Percentiles rank a stretch among this genome's conserved stretches.
These are phyloP conservation scores for Campylomormyrus numenius DNA, from an alignment of 2,113 vertebrate species.

Conservation along the genomic window DNA sequence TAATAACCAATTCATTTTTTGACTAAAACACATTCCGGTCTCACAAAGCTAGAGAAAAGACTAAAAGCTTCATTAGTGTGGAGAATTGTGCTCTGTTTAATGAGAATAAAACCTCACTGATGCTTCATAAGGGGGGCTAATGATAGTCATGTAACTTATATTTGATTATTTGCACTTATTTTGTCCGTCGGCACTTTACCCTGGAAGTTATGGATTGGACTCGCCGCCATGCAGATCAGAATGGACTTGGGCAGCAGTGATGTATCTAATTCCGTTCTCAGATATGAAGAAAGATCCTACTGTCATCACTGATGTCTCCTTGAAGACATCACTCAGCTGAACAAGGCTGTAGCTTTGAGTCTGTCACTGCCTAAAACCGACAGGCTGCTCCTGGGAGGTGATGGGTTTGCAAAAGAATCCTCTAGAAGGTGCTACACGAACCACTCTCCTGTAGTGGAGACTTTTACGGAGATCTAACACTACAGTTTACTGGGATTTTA, in stretches of 20 bases:
- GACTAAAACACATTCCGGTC: background rate
- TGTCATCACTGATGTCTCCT: constrained; percentile 29
- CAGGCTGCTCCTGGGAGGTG: background rate
- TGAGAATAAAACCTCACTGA: background rate
- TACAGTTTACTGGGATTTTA: background rate
- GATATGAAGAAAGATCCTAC: constrained; percentile 22
- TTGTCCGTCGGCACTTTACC: background rate
- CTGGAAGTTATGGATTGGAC: background rate
- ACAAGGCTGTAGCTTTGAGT: constrained; percentile 28
- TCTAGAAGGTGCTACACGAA: background rate
- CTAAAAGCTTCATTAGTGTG: background rate
- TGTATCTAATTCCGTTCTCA: background rate
- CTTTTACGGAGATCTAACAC: background rate
- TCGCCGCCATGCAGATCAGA: background rate
- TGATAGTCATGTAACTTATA: background rate
- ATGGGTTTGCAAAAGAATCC: background rate
- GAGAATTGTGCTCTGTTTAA: background rate
- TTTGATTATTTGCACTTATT: background rate
- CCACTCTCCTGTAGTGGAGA: background rate
- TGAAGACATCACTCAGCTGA: constrained; percentile 31
- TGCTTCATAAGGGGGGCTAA: background rate
- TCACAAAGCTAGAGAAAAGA: background rate
- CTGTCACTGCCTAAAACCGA: constrained; percentile 12
- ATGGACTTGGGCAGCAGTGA: background rate
- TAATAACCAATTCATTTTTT: background rate